Conservation (phyloP, 92 coral and sea anemone genomes). For the Bergia puertoricense region DNA sequence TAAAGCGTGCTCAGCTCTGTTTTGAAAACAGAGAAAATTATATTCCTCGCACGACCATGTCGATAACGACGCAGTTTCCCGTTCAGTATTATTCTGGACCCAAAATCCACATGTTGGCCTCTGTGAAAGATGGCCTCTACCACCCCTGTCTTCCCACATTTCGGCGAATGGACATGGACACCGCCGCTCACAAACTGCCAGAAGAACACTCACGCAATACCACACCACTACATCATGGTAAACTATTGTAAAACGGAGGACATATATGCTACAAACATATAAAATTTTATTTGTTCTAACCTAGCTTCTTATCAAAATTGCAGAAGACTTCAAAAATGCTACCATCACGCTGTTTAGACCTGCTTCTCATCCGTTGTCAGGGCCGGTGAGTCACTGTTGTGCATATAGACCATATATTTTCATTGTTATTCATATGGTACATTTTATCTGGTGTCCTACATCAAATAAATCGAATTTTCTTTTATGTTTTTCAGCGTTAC, state of each 20-base stretch:
- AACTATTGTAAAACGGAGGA: neutral
- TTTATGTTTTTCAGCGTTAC: constrained; percentile 59
- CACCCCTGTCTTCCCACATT: constrained; percentile 94
- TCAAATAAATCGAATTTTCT: neutral
- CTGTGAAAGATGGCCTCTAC: constrained; percentile 94
- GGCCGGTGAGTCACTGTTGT: constrained; percentile 69
- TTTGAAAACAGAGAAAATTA: neutral
- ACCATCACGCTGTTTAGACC: constrained; percentile 91
- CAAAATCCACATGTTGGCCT: constrained; percentile 78
- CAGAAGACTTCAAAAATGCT: constrained; percentile 89
- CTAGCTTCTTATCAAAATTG: constrained; percentile 29
- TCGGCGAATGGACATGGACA: constrained; percentile 97
- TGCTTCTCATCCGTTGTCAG: constrained; percentile 84
- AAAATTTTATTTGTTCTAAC: neutral
- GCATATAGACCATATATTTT: too few species aligned
- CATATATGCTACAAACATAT: neutral
- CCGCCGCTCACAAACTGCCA: constrained; percentile 90
- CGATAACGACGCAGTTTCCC: constrained; percentile 60
- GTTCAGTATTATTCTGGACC: constrained; percentile 54
- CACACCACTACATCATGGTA: constrained; percentile 81
- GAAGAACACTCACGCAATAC: constrained; percentile 94
- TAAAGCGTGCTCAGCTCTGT: neutral
- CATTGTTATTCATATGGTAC: neutral
- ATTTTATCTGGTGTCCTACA: neutral
- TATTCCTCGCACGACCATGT: constrained; percentile 36